These are phyloP conservation scores for Xiphydria camelus DNA, from an alignment of 2,888 invertebrate genomes.

Conservation along the genomic window DNA sequence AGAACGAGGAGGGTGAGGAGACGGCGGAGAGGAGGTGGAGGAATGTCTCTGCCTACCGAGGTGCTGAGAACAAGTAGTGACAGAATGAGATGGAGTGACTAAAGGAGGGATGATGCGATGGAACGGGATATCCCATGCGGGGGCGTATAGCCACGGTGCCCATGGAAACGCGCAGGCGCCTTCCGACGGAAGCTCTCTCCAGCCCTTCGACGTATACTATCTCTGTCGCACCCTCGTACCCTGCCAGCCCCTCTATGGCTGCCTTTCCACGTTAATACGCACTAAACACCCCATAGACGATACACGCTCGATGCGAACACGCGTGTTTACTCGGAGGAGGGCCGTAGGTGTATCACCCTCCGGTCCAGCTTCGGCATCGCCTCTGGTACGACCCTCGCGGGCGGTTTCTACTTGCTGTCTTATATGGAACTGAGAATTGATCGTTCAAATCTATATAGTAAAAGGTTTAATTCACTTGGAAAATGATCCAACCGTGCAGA, in stretches of 20 bases:
- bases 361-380: too few relatives aligned
- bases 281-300: slow-evolving; percentile 54
- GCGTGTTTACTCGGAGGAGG: slow-evolving; percentile 41
- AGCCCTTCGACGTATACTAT: slow-evolving; percentile 43
- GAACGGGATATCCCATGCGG: slow-evolving; percentile 40
- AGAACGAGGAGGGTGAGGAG: not conserved
- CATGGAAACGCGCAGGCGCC: slow-evolving; percentile 57
- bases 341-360: too few relatives aligned
- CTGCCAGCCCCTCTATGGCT: slow-evolving; percentile 35
- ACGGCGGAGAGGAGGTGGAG: slow-evolving; percentile 18
- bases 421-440: too few relatives aligned
- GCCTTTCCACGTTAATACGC: slow-evolving; percentile 51
- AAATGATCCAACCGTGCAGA: too few relatives aligned
- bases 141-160: slow-evolving; percentile 54
- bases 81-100: slow-evolving; percentile 50
- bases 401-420: too few relatives aligned
- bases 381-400: too few relatives aligned
- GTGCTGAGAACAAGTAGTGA: slow-evolving; percentile 37
- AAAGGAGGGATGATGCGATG: slow-evolving; percentile 33
- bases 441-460: too few relatives aligned
- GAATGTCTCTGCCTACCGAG: slow-evolving; percentile 20
- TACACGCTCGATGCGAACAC: slow-evolving; percentile 37
- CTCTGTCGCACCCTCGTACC: slow-evolving; percentile 11
- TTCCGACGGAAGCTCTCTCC: slow-evolving; percentile 31
- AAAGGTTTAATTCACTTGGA: too few relatives aligned